A percentile compares a stretch with the other conserved stretches of the same genome.
These are phyloP conservation scores for Cariama cristata DNA, from an alignment of 2,113 vertebrate species.

Conservation along the genomic window DNA sequence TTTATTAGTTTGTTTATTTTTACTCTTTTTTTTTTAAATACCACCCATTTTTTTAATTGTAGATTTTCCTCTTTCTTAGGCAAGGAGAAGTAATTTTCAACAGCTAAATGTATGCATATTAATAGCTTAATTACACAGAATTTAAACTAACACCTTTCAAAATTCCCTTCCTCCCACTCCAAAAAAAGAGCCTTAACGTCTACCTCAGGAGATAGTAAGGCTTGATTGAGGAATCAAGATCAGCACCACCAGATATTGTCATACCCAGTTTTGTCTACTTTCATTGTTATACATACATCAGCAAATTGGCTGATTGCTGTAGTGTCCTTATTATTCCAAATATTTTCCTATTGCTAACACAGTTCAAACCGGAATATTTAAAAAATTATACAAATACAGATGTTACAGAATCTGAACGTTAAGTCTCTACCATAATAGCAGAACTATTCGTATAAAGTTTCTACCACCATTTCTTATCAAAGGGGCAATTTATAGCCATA, in stretches of 20 bases:
- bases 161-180: not conserved
- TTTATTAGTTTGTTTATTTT: not conserved
- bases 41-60: not conserved
- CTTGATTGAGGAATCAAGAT: no score
- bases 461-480: not conserved
- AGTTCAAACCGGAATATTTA: not conserved
- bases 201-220: not conserved
- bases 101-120: not conserved
- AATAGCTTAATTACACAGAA: not conserved
- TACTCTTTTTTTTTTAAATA: not conserved
- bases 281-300: constrained; percentile 23
- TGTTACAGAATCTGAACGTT: not conserved
- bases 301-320: constrained; percentile 22
- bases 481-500: not conserved
- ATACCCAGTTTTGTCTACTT: constrained; percentile 63
- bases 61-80: not conserved
- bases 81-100: not conserved
- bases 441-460: not conserved
- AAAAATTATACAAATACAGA: not conserved
- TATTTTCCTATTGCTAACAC: constrained; percentile 25
- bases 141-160: not conserved
- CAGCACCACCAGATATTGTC: constrained; percentile 56
- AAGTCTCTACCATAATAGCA: not conserved
- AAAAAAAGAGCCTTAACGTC: not conserved
- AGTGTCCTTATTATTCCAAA: not conserved